Percentiles rank a stretch among this genome's conserved stretches.
Evolutionary conservation across 2,888 invertebrate species (phyloP).

Genomic region (Griposia aprilina): DNA sequence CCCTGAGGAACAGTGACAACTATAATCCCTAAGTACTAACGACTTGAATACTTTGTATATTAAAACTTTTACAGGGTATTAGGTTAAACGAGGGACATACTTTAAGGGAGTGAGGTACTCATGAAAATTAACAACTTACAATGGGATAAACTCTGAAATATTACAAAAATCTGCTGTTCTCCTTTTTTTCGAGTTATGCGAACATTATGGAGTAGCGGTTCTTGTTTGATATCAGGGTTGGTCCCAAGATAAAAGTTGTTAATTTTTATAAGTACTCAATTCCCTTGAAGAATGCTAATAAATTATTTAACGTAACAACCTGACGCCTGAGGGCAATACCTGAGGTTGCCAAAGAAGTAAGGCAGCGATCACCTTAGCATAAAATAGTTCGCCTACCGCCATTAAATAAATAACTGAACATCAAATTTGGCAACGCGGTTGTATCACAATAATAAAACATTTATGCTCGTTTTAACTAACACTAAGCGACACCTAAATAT

Average conservation of each 20-base stretch:
- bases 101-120: not conserved
- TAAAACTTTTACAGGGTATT: not conserved
- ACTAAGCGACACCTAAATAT: not conserved
- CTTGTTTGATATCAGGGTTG: not conserved
- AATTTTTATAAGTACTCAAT: no score
- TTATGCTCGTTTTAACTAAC: not conserved
- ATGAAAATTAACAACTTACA: not conserved
- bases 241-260: not conserved
- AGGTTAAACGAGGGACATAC: not conserved
- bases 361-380: not conserved
- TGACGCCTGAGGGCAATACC: no score
- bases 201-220: not conserved
- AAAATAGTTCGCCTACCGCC: not conserved
- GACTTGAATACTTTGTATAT: not conserved
- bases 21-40: not conserved
- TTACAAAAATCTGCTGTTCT: not conserved
- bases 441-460: not conserved
- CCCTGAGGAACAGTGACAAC: not conserved
- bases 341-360: not conserved
- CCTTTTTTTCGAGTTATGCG: not conserved
- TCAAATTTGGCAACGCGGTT: no score
- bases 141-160: not conserved
- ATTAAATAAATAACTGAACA: not conserved
- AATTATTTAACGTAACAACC: not conserved
- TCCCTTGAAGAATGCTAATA: no score